phyloP scores from a whole-genome alignment of 23 tunicate genomes.

The Halocynthia aurantium region DNA sequence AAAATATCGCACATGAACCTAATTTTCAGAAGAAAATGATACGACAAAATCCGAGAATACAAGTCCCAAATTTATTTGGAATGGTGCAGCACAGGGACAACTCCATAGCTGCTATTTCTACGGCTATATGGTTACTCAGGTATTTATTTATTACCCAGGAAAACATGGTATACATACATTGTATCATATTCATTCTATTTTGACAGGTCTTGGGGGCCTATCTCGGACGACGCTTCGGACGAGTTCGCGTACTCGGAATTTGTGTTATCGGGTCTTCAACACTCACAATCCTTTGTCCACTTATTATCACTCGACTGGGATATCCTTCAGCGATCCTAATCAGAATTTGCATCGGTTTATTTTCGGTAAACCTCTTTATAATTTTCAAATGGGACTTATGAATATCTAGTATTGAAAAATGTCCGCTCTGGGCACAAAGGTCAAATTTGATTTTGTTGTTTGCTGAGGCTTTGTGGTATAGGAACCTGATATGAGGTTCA shows the following conservation, averaged over 20 bases:
- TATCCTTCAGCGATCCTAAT: not conserved
- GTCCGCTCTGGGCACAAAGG: too few relatives aligned
- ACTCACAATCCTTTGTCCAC: not conserved
- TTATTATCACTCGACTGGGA: not conserved
- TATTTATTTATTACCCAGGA: not conserved
- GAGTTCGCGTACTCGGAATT: not conserved
- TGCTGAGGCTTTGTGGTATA: too few relatives aligned
- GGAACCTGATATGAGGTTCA: too few relatives aligned
- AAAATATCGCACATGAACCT: too few relatives aligned
- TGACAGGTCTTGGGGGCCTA: conserved; percentile 5
- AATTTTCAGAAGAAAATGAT: not conserved
- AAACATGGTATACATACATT: not conserved
- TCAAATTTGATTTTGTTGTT: too few relatives aligned
- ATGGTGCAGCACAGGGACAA: not conserved
- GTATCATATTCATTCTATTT: not conserved
- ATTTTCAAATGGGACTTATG: not conserved
- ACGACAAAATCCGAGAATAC: too few relatives aligned
- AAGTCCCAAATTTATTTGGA: not conserved
- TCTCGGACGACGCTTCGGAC: conserved; percentile 5
- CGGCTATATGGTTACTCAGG: conserved; percentile 13
- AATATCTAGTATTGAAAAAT: not conserved
- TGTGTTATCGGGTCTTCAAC: conserved; percentile 13
- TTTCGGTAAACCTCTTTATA: not conserved
- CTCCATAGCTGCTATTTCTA: not conserved
- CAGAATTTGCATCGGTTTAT: not conserved